phyloP scores from a whole-genome alignment of 2,113 vertebrate species.

The Pluvianellus socialis region DNA sequence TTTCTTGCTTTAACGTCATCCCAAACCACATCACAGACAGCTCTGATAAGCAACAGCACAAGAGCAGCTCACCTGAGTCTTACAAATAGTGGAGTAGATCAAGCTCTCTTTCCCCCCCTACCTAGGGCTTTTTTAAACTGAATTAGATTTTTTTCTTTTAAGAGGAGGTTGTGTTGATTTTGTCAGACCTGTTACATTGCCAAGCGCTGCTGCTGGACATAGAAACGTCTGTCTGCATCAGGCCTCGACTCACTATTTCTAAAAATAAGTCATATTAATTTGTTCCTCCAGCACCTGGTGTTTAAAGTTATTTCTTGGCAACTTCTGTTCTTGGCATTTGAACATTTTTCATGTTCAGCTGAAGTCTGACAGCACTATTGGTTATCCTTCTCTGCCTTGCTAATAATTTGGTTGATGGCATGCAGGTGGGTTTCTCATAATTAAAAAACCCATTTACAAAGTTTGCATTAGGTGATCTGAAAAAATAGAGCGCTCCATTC shows the following conservation, averaged over 20 bases:
- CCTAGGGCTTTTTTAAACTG: neutral
- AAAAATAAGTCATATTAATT: conserved; percentile 33
- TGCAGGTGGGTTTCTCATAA: conserved; percentile 42
- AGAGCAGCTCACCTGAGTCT: neutral
- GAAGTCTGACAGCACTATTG: neutral
- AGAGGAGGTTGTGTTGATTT: neutral
- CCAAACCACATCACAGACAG: neutral
- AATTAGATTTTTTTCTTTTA: neutral
- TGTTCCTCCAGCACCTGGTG: neutral
- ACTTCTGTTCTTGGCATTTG: conserved; percentile 17
- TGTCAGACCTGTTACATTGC: neutral
- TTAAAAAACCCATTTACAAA: conserved; percentile 54
- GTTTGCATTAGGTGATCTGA: conserved; percentile 48
- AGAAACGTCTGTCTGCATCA: neutral
- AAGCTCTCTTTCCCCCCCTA: neutral
- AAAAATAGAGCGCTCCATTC: conserved; percentile 26
- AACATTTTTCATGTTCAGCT: conserved; percentile 30
- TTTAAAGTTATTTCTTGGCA: conserved; percentile 39
- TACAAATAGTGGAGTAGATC: neutral
- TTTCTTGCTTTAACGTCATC: conserved; percentile 1
- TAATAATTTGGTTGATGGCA: conserved; percentile 46
- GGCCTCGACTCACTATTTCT: neutral
- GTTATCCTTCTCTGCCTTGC: conserved; percentile 28
- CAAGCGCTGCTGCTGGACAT: neutral
- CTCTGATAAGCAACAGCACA: neutral